Evolutionary conservation across 2,113 vertebrate genomes (phyloP).

Genomic region (Grus americana): DNA sequence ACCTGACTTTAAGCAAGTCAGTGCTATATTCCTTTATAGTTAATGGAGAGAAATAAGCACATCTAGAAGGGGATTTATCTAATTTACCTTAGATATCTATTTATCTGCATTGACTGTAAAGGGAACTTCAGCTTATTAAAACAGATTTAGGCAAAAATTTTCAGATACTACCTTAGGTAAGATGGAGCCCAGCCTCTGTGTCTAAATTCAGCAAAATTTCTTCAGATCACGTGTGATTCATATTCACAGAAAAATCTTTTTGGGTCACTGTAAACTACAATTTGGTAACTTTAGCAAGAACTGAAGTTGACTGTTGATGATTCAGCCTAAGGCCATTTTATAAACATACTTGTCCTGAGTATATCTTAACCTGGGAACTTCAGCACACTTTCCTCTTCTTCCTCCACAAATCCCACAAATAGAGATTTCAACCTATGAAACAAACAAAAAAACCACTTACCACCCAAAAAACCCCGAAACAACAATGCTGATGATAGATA

Average conservation of each 20-base stretch:
- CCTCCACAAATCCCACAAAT: background rate
- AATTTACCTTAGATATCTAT: background rate
- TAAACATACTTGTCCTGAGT: background rate
- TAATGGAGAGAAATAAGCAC: background rate
- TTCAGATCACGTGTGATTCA: background rate
- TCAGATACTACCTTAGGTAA: background rate
- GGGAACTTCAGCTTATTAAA: background rate
- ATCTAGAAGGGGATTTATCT: background rate
- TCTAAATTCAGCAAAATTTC: background rate
- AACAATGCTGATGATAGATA: background rate
- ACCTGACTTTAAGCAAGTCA: background rate
- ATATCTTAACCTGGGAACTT: background rate
- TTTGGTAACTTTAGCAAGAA: background rate
- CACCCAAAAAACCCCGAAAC: too few relatives aligned
- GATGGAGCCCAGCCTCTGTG: background rate
- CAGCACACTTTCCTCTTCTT: background rate
- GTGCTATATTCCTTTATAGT: background rate
- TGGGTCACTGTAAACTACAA: background rate
- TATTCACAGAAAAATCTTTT: background rate
- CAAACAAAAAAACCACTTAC: background rate
- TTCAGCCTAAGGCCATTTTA: background rate
- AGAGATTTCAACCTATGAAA: background rate
- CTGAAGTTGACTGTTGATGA: background rate
- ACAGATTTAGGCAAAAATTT: background rate
- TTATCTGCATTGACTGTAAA: background rate